Evolutionary conservation across 2,888 invertebrate genomes (phyloP), one percentile per base, ranked within the genome.

Genomic region (Heteropelma amictum): DNA sequence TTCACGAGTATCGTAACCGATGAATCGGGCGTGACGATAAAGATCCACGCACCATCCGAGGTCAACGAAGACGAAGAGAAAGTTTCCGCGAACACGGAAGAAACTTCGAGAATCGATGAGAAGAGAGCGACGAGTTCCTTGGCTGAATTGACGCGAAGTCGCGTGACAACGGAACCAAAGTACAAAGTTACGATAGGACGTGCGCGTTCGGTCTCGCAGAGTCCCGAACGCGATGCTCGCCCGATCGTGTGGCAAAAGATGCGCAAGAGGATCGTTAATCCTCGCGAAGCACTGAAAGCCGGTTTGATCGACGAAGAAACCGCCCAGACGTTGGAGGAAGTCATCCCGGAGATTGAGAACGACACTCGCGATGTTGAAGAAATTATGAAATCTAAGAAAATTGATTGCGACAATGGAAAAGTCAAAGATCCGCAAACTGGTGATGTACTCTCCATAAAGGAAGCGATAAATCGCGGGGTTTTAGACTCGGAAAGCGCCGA

Each of bases 351-450:
- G 78, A 90, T 91, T 47, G 91, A 93, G 1, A 91, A 91, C 47
- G 91, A 91, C 23, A 93, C 92, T 79, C 91, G 91, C 67, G 93
- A 93, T 17, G 91, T 98, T n/a, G 91, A 92, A 64, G 95, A 96
- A 86, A 96, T 96, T 1, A 90, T 97, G 17, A 92, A 93, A 75
- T 88, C 90, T 3, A 94, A 94, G 1, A 90, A 94, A 77, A 90
- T 97, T 54, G 93, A 95, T 86, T 94, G 95, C 51, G 92, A 92
- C 56, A 91, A 91, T 51, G 98, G 98, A 21, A 92, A 93, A 79
- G 94, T 98, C 73, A 90, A 94, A 3, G 98, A 99, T 90, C 95
- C 95, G 1, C 93, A 95, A 84, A 93, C 94, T 73, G 95, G 97
- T 54, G 94, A 96, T 80, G 89, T 93, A 7, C 86, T 98, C 8